These are phyloP conservation scores for Odontomachus brunneus DNA, from an alignment of 1,140 invertebrate genomes.

Conservation along the genomic window DNA sequence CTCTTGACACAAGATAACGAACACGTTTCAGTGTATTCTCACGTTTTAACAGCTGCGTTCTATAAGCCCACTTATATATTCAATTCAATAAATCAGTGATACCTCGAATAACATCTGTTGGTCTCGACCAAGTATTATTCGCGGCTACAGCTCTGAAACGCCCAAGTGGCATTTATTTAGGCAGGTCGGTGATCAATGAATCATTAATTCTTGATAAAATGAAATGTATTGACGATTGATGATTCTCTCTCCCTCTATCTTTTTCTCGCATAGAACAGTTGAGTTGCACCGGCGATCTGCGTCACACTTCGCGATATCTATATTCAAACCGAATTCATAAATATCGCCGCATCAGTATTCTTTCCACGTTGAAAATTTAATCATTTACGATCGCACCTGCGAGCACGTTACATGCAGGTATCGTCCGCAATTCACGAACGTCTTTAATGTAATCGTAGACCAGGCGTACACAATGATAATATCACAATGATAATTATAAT, in stretches of 20 bases:
- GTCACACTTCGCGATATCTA: neutral
- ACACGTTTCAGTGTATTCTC: neutral
- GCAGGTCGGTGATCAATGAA: neutral
- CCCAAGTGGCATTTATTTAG: neutral
- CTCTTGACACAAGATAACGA: neutral
- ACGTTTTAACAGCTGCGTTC: constrained; percentile 41
- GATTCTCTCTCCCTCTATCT: neutral
- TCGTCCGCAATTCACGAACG: no score
- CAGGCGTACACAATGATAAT: no score
- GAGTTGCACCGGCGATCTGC: no score
- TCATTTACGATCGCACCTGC: no score
- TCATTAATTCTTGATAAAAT: neutral
- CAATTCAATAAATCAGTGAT: neutral
- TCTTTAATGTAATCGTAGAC: no score
- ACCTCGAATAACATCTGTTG: neutral
- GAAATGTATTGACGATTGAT: neutral
- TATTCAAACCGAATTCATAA: neutral
- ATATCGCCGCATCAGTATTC: neutral
- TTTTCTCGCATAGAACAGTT: neutral
- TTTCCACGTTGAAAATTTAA: no score
- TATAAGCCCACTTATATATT: neutral
- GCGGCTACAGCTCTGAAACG: neutral
- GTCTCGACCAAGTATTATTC: constrained; percentile 27
- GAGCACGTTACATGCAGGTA: no score
- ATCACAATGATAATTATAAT: no score